Conservation (phyloP, 2,888 invertebrate genomes). For the Epinotia ramella region DNA sequence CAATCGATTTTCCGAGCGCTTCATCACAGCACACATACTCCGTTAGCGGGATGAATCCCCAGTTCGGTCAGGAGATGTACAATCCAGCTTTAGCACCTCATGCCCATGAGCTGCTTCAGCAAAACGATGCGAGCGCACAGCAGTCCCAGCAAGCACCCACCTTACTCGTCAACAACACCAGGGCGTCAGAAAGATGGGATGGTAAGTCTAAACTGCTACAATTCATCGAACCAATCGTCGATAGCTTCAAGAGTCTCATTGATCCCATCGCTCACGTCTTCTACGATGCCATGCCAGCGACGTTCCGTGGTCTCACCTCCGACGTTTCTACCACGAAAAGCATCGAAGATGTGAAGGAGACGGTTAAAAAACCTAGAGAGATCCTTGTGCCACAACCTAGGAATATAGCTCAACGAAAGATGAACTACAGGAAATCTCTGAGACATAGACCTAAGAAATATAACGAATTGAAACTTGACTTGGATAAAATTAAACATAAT, state of each 20-base stretch:
- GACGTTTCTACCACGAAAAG: constrained; percentile 71
- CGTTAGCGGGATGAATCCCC: constrained; percentile 80
- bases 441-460: constrained; percentile 74
- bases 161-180: constrained; percentile 73
- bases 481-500: constrained; percentile 75
- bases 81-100: constrained; percentile 75
- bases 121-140: constrained; percentile 80
- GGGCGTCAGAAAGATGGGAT: constrained; percentile 82
- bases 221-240: constrained; percentile 77
- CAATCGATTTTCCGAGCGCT: constrained; percentile 83
- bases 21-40: constrained; percentile 82
- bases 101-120: constrained; percentile 76
- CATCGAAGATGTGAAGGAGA: constrained; percentile 64
- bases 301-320: constrained; percentile 74
- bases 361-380: constrained; percentile 68
- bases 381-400: constrained; percentile 77
- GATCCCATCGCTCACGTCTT: constrained; percentile 77
- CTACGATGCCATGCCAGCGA: constrained; percentile 75
- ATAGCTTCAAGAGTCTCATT: constrained; percentile 69
- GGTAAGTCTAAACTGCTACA: constrained; percentile 82
- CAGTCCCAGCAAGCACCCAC: constrained; percentile 82
- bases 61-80: constrained; percentile 81
- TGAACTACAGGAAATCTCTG: constrained; percentile 62
- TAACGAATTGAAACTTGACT: constrained; percentile 71
- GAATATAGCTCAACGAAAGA: constrained; percentile 77